Evolutionary conservation across 2,113 vertebrate genomes (phyloP), one percentile per base, ranked within the genome.

Genomic region (Acinonyx jubatus): DNA sequence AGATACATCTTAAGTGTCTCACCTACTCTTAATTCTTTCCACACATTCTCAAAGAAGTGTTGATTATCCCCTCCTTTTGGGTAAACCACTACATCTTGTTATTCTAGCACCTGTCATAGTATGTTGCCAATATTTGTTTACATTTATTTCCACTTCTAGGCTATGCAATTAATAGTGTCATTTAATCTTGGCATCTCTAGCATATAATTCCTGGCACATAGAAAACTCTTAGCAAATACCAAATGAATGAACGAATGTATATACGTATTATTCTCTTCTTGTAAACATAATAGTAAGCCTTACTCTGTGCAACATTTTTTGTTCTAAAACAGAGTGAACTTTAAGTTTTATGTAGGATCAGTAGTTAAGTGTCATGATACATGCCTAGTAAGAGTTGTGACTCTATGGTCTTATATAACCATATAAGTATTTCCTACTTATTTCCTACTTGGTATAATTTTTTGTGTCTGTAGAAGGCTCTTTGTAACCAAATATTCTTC

Each of bases 161-260:
- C 63, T 95, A 94, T 94, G 74, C 76, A 91, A 80, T 96, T 97
- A 97, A 96, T 96, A 91, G 96, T 93, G 89, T 95, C 95, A 92
- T 91, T 96, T 96, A 96, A 94, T 93, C 80, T 97, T 96, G 80
- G 92, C 89, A 96, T 84, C 86, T 78, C 69, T 38, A 85, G 85
- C 81, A 90, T 96, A 83, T 93, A 97, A 96, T 93, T 95, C 31
- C 85, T 95, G 85, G 86, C 63, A 97, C 38, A 74, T 38, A 68
- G 31, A 91, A 92, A 41, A 66, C 68, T 65, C 33, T 74, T 66
- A 95, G 38, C 73, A 80, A 82, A 93, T 97, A 76, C 55, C 57
- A 89, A 91, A 68, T 36, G 63, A 95, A 92, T 95, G 45, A 71
- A 74, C 79, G 41, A 27, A 94, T 50, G 29, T 48, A 65, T 52